Evolutionary conservation across 2,113 vertebrate genomes (phyloP).

Genomic region (Narcine bancroftii): DNA sequence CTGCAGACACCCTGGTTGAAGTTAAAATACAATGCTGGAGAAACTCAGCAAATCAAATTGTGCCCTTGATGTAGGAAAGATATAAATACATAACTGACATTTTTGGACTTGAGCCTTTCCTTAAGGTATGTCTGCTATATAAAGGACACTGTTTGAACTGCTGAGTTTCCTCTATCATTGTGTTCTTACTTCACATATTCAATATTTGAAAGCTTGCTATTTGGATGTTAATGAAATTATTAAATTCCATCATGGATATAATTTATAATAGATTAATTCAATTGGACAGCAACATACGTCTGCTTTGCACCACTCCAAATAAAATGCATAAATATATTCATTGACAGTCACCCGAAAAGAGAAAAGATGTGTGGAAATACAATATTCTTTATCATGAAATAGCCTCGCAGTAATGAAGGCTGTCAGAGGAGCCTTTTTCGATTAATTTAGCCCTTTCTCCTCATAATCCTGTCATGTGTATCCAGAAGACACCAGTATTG

Average conservation of each 20-base stretch:
- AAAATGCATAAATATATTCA: conserved; percentile 20
- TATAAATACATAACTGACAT: no score
- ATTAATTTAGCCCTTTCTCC: conserved; percentile 44
- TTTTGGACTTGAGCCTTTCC: no score
- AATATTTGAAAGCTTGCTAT: neutral
- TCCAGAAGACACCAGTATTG: conserved; percentile 40
- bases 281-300: neutral
- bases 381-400: conserved; percentile 38
- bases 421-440: conserved; percentile 40
- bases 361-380: conserved; percentile 24
- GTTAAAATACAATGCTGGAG: no score
- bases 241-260: neutral
- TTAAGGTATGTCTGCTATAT: no score
- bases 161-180: no score
- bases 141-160: no score
- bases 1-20: no score
- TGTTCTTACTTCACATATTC: no score
- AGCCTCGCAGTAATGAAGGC: conserved; percentile 41
- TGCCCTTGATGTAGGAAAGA: no score
- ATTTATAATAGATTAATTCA: neutral
- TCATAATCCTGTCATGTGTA: conserved; percentile 29
- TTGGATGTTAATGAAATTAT: conserved; percentile 23
- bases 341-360: conserved; percentile 13
- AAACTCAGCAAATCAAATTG: no score
- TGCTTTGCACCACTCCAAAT: neutral